These are phyloP conservation scores for Achatina immaculata DNA, from an alignment of 1,140 invertebrate species.

Conservation along the genomic window DNA sequence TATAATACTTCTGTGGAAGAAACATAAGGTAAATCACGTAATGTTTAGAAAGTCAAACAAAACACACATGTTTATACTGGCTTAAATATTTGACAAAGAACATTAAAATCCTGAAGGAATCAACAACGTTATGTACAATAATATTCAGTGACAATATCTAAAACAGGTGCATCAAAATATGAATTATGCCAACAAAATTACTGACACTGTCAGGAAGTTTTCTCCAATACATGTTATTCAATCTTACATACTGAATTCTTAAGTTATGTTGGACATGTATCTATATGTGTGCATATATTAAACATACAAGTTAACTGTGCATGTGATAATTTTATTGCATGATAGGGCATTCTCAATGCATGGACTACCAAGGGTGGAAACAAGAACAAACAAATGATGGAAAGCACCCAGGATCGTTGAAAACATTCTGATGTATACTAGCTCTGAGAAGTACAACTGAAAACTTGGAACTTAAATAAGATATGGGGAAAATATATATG, in stretches of 20 bases:
- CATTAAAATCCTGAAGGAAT: neutral
- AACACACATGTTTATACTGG: no score
- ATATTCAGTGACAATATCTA: slow-evolving; percentile 14
- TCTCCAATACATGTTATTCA: no score
- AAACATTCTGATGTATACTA: neutral
- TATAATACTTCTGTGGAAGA: no score
- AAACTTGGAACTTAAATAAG: no score
- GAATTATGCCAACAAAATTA: neutral
- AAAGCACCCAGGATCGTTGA: neutral
- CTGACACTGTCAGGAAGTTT: neutral
- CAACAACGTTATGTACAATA: neutral
- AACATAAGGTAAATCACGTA: no score
- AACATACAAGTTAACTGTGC: no score
- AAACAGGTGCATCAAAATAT: neutral
- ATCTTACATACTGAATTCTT: no score
- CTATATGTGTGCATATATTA: no score
- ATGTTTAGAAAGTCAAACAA: no score
- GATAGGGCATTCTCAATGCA: neutral
- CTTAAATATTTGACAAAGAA: neutral
- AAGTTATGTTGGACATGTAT: no score
- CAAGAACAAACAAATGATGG: neutral
- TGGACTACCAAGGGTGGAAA: neutral
- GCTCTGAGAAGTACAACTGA: neutral
- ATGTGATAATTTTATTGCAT: neutral
- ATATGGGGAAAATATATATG: no score